Conservation (phyloP, 2,113 vertebrate genomes). For the Epinephelus lanceolatus region DNA sequence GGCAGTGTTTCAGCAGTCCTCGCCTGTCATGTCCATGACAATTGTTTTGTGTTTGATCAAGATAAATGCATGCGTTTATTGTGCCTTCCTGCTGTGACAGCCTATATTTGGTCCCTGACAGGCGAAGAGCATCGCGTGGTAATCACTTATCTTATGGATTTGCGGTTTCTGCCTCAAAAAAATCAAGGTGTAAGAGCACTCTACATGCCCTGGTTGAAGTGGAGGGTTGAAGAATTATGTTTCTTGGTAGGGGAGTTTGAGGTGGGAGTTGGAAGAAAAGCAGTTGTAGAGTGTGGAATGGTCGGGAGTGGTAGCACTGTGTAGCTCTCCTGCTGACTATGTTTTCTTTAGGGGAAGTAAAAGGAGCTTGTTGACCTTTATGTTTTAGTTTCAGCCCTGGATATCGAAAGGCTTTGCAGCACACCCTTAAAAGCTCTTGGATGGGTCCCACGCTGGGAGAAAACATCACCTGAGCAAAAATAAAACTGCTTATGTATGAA, state of each 20-base stretch:
- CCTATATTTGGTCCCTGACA: slow-evolving; percentile 47
- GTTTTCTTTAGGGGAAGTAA: slow-evolving; percentile 68
- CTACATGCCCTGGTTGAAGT: slow-evolving; percentile 4
- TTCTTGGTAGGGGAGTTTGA: slow-evolving; percentile 12
- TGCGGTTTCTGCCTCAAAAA: slow-evolving; percentile 23
- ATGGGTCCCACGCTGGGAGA: background rate
- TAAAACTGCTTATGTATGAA: slow-evolving; percentile 8
- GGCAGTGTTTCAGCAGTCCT: slow-evolving; percentile 24
- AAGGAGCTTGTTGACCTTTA: slow-evolving; percentile 72
- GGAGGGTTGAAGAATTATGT: slow-evolving; percentile 22
- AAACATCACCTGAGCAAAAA: slow-evolving; percentile 20
- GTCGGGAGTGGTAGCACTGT: slow-evolving; percentile 16
- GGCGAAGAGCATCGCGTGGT: background rate
- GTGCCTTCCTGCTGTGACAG: slow-evolving; percentile 29
- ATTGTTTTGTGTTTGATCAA: slow-evolving; percentile 62
- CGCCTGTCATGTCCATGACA: slow-evolving; percentile 48
- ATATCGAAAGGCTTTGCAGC: slow-evolving; percentile 41
- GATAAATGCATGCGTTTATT: slow-evolving; percentile 42
- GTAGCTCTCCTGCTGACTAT: slow-evolving; percentile 43
- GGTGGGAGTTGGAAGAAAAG: slow-evolving; percentile 37
- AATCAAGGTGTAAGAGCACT: slow-evolving; percentile 31
- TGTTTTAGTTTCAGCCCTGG: slow-evolving; percentile 48
- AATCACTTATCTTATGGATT: slow-evolving; percentile 31
- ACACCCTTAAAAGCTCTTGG: slow-evolving; percentile 48
- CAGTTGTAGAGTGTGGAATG: slow-evolving; percentile 35